Percentiles rank a stretch among this genome's conserved stretches.
phyloP scores from a whole-genome alignment of 2,888 invertebrate species.

The Brachynemurus nebulosus region DNA sequence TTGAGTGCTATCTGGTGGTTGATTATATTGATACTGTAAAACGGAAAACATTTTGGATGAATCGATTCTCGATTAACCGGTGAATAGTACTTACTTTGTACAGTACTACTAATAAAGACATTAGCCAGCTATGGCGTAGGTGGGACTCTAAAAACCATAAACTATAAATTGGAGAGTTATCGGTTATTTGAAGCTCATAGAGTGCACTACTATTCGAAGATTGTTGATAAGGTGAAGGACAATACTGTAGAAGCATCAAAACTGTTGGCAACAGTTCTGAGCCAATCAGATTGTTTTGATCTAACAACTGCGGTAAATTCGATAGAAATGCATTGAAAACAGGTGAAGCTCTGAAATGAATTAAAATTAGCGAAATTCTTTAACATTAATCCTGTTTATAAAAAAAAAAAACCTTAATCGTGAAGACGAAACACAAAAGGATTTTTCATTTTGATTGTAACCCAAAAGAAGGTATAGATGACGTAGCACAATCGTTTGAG shows the following conservation, averaged over 20 bases:
- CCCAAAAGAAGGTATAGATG: slow-evolving; percentile 88
- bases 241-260: slow-evolving; percentile 64
- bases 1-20: slow-evolving; percentile 52
- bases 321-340: slow-evolving; percentile 93
- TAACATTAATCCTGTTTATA: slow-evolving; percentile 2
- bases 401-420: slow-evolving; percentile 49
- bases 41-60: no score
- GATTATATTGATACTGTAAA: slow-evolving; percentile 58
- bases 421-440: slow-evolving; percentile 81
- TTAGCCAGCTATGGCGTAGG: slow-evolving; percentile 81
- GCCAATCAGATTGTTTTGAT: slow-evolving; percentile 92
- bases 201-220: slow-evolving; percentile 39
- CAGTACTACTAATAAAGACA: slow-evolving; percentile 79
- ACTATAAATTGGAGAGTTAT: slow-evolving; percentile 50
- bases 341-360: slow-evolving; percentile 58
- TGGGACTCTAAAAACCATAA: slow-evolving; percentile 81
- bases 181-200: slow-evolving; percentile 32
- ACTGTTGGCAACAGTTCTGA: slow-evolving; percentile 76
- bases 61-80: neutral
- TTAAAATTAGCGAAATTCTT: slow-evolving; percentile 3
- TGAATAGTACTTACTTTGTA: slow-evolving; percentile 63
- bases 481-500: slow-evolving; percentile 75
- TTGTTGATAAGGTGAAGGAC: slow-evolving; percentile 58
- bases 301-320: slow-evolving; percentile 84
- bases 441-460: slow-evolving; percentile 81